Evolutionary conservation across 35 echinoderm and acorn worm species (phyloP).

Genomic region (Heliocidaris tuberculata): DNA sequence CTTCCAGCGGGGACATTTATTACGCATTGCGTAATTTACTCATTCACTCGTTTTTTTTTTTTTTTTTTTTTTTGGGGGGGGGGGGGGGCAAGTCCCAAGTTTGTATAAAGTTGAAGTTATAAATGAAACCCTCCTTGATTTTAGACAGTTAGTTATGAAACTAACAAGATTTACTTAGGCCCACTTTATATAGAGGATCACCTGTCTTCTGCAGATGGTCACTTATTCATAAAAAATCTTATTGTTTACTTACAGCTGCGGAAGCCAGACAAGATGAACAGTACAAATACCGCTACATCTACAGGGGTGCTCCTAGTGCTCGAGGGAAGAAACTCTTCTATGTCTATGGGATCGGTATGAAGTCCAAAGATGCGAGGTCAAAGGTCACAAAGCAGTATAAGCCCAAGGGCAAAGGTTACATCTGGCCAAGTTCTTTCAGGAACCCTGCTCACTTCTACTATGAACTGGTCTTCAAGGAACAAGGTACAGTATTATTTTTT

Average conservation of each 20-base stretch:
- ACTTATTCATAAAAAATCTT: constrained; percentile 10
- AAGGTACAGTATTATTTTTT: constrained; percentile 50
- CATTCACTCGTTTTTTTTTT: no score
- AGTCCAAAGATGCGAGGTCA: constrained; percentile 68
- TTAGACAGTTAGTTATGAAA: no score
- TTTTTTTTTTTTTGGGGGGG: no score
- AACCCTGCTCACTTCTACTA: constrained; percentile 96
- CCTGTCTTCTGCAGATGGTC: no score
- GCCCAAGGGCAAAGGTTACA: constrained; percentile 86
- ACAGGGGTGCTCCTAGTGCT: constrained; percentile 70
- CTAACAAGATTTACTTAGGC: neutral
- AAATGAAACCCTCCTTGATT: no score
- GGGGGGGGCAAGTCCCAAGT: no score
- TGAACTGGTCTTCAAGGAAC: constrained; percentile 65
- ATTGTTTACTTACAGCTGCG: constrained; percentile 66
- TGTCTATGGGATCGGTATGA: constrained; percentile 91
- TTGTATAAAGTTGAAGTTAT: no score
- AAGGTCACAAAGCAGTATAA: constrained; percentile 72
- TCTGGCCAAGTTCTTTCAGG: constrained; percentile 96
- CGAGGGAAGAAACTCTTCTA: constrained; percentile 89
- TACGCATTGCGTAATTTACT: no score
- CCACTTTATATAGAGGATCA: neutral
- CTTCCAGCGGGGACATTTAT: no score
- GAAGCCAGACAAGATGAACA: constrained; percentile 63
- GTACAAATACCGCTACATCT: constrained; percentile 83